phyloP scores from a whole-genome alignment of 2,888 invertebrate species.

The Steromphala cineraria region DNA sequence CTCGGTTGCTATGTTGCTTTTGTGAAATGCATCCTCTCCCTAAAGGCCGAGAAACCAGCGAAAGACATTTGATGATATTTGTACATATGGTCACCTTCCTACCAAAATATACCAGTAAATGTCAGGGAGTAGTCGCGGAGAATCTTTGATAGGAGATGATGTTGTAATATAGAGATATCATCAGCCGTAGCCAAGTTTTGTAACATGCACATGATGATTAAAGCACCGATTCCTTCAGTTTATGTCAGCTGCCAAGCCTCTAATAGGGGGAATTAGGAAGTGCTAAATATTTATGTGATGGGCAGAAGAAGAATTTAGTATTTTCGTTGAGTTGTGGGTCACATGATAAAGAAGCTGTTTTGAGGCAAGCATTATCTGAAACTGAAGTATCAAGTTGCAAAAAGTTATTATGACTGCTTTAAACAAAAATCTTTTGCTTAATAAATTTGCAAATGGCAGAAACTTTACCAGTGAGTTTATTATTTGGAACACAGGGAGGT shows the following conservation, averaged over 20 bases:
- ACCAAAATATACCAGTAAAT: not conserved
- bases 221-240: too few species aligned
- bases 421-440: not conserved
- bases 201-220: too few species aligned
- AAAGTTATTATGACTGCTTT: not conserved
- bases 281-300: slow-evolving; percentile 4
- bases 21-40: not conserved
- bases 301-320: not conserved
- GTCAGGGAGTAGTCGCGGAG: not conserved
- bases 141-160: too few species aligned
- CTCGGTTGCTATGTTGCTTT: not conserved
- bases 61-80: not conserved
- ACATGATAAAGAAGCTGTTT: not conserved
- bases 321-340: not conserved
- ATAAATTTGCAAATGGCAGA: slow-evolving; percentile 6
- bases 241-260: not conserved
- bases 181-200: too few species aligned
- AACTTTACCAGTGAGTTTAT: slow-evolving; percentile 8
- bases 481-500: not conserved
- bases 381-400: slow-evolving; percentile 6
- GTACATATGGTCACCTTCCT: not conserved
- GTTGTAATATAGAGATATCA: too few species aligned
- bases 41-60: not conserved
- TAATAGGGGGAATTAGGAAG: not conserved
- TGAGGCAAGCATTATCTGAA: not conserved